phyloP scores from a whole-genome alignment of 2,888 invertebrate genomes.

The Melinaea menophilus region DNA sequence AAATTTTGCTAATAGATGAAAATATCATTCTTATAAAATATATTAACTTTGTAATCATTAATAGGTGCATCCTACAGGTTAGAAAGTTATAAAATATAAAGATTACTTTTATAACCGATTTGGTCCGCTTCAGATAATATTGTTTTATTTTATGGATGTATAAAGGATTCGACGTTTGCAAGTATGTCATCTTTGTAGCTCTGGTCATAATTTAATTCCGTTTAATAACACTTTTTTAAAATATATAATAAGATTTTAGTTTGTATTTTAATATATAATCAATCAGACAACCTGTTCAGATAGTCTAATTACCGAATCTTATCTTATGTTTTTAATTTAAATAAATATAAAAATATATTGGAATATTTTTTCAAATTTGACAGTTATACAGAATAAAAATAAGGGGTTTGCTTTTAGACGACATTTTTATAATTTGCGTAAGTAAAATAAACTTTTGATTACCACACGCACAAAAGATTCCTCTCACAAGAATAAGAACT shows the following conservation, averaged over 20 bases:
- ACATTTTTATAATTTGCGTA: conserved; percentile 41
- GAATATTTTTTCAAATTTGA: no score
- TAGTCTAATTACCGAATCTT: no score
- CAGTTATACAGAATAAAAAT: not conserved
- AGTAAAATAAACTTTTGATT: conserved; percentile 45
- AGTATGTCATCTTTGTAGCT: conserved; percentile 64
- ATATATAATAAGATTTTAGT: not conserved
- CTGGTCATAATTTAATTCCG: conserved; percentile 43
- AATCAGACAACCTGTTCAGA: no score
- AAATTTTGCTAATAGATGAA: no score
- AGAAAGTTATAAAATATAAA: conserved; percentile 72
- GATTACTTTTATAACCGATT: conserved; percentile 73
- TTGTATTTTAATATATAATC: no score
- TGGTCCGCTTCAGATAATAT: conserved; percentile 74
- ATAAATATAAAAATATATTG: no score
- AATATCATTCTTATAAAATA: not conserved
- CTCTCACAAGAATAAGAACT: conserved; percentile 61
- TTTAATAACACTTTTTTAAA: conserved; percentile 27
- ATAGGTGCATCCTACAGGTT: conserved; percentile 58
- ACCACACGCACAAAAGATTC: conserved; percentile 63
- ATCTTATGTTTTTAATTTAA: no score
- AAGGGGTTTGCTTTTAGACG: not conserved
- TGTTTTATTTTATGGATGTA: conserved; percentile 73
- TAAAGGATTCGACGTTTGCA: conserved; percentile 75
- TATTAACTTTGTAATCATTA: conserved; percentile 15